A percentile compares a stretch with the other conserved stretches of the same genome.
Conservation (phyloP, 1,140 invertebrate species). For the Ceratitis capitata region DNA sequence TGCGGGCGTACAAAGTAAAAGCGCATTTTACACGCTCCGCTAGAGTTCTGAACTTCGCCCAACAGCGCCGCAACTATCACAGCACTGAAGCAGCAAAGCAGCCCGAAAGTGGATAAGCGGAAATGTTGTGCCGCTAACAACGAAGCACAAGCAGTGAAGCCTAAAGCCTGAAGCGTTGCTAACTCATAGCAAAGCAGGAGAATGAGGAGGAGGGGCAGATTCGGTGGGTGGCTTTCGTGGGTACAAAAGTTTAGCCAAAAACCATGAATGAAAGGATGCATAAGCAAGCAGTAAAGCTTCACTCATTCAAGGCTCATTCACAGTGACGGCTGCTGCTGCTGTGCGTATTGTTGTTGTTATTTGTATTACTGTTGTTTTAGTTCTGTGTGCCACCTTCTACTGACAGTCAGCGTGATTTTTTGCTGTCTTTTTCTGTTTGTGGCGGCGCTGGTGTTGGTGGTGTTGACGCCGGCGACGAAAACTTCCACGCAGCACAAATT, state of each 20-base stretch:
- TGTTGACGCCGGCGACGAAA: conserved; percentile 16
- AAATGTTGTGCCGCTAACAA: conserved; percentile 1
- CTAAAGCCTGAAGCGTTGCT: conserved; percentile 17
- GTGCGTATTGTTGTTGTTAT: neutral
- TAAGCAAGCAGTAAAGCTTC: neutral
- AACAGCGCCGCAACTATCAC: neutral
- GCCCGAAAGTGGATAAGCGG: conserved; percentile 10
- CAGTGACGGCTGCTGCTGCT: conserved; percentile 2
- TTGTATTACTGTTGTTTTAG: neutral
- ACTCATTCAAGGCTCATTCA: no score
- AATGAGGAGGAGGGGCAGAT: neutral
- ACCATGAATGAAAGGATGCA: neutral
- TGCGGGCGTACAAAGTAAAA: conserved; percentile 1
- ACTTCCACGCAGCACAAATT: conserved; percentile 21
- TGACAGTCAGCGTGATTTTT: neutral
- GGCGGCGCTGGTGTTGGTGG: neutral
- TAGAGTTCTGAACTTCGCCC: conserved; percentile 24
- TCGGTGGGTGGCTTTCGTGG: no score
- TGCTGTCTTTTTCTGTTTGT: neutral
- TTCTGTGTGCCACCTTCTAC: neutral
- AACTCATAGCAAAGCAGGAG: neutral
- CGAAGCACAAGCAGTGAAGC: neutral
- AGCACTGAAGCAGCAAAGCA: neutral
- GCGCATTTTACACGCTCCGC: conserved; percentile 33
- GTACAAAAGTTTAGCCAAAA: conserved; percentile 27